Evolutionary conservation across 2,888 invertebrate species (phyloP).

Genomic region (Ischnus inquisitorius): DNA sequence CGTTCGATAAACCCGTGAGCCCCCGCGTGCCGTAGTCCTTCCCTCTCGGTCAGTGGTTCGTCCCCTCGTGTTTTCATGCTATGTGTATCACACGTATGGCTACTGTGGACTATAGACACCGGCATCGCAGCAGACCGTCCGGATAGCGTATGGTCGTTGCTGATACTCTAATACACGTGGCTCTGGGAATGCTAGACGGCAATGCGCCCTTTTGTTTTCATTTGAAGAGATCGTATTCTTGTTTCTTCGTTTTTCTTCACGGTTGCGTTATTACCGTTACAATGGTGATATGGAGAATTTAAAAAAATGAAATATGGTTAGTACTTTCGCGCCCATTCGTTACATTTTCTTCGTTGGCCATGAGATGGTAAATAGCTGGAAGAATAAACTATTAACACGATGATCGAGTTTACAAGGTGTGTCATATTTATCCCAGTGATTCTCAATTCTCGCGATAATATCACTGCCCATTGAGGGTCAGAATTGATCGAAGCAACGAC

Average conservation of each 20-base stretch:
- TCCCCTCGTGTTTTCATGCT: constrained; percentile 40
- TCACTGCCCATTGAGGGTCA: constrained; percentile 11
- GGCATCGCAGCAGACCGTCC: not conserved
- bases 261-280: not conserved
- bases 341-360: not conserved
- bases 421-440: not conserved
- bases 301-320: too few relatives aligned
- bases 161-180: constrained; percentile 16
- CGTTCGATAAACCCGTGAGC: constrained; percentile 63
- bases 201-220: not conserved
- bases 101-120: constrained; percentile 12
- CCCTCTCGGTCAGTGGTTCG: constrained; percentile 66
- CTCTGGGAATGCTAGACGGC: not conserved
- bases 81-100: constrained; percentile 14
- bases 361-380: not conserved
- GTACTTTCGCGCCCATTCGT: not conserved
- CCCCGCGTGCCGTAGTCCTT: constrained; percentile 30
- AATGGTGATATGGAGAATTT: too few relatives aligned
- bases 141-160: not conserved
- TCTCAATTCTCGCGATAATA: not conserved
- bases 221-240: not conserved
- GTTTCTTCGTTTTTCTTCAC: not conserved
- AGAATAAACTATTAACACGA: not conserved
- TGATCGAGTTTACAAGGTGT: not conserved
- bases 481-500: constrained; percentile 32